Conservation (phyloP, 2,113 vertebrate species). For the Oreamnos americanus region DNA sequence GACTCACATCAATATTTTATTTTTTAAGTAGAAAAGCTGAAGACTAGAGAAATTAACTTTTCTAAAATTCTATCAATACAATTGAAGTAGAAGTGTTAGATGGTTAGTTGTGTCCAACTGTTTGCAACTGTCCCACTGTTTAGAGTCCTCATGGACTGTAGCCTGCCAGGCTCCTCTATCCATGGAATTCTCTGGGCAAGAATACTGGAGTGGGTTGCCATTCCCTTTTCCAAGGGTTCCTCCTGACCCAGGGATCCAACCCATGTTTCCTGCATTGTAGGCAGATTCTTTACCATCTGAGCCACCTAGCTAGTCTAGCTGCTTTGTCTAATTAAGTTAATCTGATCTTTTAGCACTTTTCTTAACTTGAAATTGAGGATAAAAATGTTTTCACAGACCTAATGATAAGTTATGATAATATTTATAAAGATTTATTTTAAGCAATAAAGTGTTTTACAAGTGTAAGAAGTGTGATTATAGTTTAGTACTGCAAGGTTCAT, state of each 20-base stretch:
- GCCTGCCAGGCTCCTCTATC: not conserved
- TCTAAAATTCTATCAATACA: not conserved
- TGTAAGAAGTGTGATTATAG: not conserved
- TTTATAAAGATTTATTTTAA: not conserved
- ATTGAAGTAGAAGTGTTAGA: not conserved
- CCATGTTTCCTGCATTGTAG: not conserved
- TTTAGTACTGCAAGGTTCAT: constrained; percentile 1
- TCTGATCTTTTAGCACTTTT: not conserved
- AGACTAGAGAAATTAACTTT: not conserved
- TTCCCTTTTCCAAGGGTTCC: not conserved
- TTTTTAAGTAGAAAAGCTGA: not conserved
- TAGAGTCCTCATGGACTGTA: not conserved
- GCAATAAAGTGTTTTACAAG: constrained; percentile 28
- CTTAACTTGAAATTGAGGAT: not conserved
- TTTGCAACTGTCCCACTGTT: not conserved
- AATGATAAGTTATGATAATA: constrained; percentile 9
- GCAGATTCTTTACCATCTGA: not conserved
- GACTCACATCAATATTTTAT: not conserved
- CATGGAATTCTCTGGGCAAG: not conserved
- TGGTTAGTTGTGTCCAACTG: not conserved
- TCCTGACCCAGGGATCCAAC: not conserved
- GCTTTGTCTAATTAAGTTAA: not conserved
- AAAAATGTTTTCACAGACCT: not conserved
- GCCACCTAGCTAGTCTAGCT: not conserved
- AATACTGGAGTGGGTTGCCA: not conserved